phyloP scores from a whole-genome alignment of 2,888 invertebrate genomes.

The Choristoneura rosaceana region DNA sequence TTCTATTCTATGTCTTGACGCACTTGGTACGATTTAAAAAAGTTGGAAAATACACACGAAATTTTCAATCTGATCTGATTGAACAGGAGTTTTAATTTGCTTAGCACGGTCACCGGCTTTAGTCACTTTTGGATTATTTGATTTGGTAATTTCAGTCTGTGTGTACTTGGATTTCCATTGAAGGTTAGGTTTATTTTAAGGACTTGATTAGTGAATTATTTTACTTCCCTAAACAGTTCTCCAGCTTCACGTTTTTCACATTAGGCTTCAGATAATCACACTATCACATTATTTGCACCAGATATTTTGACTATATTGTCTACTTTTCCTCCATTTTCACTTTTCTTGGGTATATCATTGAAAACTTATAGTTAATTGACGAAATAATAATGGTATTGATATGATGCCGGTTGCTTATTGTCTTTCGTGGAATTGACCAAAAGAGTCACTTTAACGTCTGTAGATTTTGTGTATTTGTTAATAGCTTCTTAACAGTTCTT shows the following conservation, averaged over 20 bases:
- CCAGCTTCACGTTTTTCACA: background rate
- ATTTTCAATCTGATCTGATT: background rate
- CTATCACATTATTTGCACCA: conserved; percentile 53
- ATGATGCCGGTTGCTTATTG: conserved; percentile 43
- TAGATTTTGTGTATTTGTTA: background rate
- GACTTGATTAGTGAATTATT: conserved; percentile 7
- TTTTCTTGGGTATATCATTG: background rate
- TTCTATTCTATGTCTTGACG: conserved; percentile 1
- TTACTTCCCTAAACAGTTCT: background rate
- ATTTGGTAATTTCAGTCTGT: conserved; percentile 7
- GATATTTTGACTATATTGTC: conserved; percentile 45
- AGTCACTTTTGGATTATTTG: background rate
- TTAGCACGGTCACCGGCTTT: conserved; percentile 15
- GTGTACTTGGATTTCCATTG: background rate
- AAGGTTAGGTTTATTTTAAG: conserved; percentile 18
- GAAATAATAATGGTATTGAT: conserved; percentile 40
- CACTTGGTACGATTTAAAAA: conserved; percentile 3
- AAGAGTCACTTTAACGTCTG: background rate
- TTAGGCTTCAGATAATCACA: conserved; percentile 35
- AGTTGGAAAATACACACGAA: conserved; percentile 3
- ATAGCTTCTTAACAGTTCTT: background rate
- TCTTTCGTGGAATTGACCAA: conserved; percentile 39
- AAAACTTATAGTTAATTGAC: conserved; percentile 40
- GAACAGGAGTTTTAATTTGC: conserved; percentile 13
- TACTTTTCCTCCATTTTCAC: background rate